phyloP scores from a whole-genome alignment of 2,113 vertebrate genomes.

The Anhinga rufa region DNA sequence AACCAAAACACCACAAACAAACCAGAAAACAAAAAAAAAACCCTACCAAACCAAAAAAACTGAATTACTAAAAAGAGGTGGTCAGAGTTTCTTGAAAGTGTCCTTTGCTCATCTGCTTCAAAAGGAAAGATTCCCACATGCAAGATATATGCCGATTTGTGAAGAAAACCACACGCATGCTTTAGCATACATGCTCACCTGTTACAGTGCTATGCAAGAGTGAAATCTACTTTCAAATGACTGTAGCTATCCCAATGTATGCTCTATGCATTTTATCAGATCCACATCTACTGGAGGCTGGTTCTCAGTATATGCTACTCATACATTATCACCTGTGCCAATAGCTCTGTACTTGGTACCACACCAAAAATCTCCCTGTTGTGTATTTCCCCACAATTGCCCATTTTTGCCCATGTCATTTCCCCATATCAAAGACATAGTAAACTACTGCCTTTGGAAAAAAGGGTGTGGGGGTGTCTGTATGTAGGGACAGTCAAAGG shows the following conservation, averaged over 20 bases:
- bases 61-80: not conserved
- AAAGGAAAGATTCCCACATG: not conserved
- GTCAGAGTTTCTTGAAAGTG: not conserved
- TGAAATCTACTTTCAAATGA: not conserved
- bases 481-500: not conserved
- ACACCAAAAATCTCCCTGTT: not conserved
- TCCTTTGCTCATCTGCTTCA: not conserved
- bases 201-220: not conserved
- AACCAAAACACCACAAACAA: not conserved
- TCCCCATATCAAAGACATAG: not conserved
- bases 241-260: not conserved
- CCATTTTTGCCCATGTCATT: not conserved
- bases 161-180: not conserved
- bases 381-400: not conserved
- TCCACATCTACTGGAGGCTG: not conserved
- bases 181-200: not conserved
- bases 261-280: not conserved
- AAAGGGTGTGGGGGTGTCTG: rapidly evolving
- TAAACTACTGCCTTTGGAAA: not conserved
- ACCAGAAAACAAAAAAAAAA: too few relatives aligned
- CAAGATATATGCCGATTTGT: not conserved
- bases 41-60: not conserved
- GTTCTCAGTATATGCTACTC: not conserved
- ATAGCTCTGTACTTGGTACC: not conserved
- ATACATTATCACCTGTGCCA: not conserved